These are phyloP conservation scores for Erpobdella octoculata DNA, from an alignment of 2,888 invertebrate species.

Conservation along the genomic window DNA sequence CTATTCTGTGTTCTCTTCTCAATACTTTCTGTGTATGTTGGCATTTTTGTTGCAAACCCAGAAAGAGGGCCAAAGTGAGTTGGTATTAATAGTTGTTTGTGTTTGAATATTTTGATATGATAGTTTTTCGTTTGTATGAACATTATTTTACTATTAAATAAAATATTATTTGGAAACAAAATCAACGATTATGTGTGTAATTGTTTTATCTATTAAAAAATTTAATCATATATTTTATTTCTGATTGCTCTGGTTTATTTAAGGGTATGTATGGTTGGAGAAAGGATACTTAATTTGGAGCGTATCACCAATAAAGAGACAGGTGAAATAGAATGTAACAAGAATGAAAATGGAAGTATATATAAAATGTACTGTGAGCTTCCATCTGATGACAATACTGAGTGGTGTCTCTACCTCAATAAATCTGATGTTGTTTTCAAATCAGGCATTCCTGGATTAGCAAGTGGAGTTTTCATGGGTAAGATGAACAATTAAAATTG, in stretches of 20 bases:
- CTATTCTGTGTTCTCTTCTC: constrained; percentile 91
- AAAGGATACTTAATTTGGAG: constrained; percentile 62
- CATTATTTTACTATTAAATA: no score
- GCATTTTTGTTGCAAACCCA: constrained; percentile 63
- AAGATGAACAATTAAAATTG: no score
- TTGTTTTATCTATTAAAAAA: no score
- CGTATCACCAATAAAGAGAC: constrained; percentile 55
- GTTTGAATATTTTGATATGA: neutral
- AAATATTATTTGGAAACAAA: no score
- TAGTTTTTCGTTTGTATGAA: no score
- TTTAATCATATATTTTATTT: no score
- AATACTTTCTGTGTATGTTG: constrained; percentile 87
- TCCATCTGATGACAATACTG: constrained; percentile 48
- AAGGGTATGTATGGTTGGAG: constrained; percentile 92
- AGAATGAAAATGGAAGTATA: constrained; percentile 63
- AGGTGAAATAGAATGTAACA: constrained; percentile 62
- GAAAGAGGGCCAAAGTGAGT: constrained; percentile 34
- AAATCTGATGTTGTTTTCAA: constrained; percentile 54
- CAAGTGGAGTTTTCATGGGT: constrained; percentile 73
- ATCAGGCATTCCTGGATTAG: constrained; percentile 80
- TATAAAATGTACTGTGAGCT: constrained; percentile 65
- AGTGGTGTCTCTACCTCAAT: constrained; percentile 66
- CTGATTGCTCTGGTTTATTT: no score
- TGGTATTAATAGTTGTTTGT: neutral
- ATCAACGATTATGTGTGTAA: no score